Evolutionary conservation across 2,113 vertebrate species (phyloP).

Genomic region (Siphamia tubifer): DNA sequence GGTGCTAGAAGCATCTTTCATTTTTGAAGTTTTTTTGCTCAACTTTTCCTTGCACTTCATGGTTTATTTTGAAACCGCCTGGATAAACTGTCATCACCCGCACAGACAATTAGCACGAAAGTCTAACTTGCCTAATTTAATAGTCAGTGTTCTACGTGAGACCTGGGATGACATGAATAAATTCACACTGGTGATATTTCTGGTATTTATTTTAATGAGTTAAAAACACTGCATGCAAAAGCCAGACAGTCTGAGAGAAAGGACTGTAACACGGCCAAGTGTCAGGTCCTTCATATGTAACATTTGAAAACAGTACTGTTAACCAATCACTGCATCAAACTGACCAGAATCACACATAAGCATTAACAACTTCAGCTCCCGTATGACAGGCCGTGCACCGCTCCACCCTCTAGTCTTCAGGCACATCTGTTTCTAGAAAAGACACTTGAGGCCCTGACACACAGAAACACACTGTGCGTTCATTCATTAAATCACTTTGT

Average conservation of each 20-base stretch:
- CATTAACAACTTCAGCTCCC: conserved; percentile 13
- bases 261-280: conserved; percentile 31
- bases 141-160: background rate
- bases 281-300: conserved; percentile 26
- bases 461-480: conserved; percentile 31
- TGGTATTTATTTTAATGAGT: conserved; percentile 70
- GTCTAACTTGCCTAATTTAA: background rate
- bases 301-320: conserved; percentile 33
- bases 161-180: background rate
- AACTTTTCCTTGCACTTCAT: too few species aligned
- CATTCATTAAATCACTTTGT: conserved; percentile 13
- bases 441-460: conserved; percentile 58
- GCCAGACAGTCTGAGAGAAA: conserved; percentile 55
- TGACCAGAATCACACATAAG: background rate
- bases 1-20: too few species aligned
- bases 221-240: conserved; percentile 78
- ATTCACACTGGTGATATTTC: conserved; percentile 34
- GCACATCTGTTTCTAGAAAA: conserved; percentile 66
- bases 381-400: background rate
- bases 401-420: conserved; percentile 43
- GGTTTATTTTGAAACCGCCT: too few species aligned
- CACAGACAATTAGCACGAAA: background rate
- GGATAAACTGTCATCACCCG: background rate
- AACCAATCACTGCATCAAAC: conserved; percentile 10
- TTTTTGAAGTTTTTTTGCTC: too few species aligned